Evolutionary conservation across 2,888 invertebrate species (phyloP).

Genomic region (Patella pellucida): DNA sequence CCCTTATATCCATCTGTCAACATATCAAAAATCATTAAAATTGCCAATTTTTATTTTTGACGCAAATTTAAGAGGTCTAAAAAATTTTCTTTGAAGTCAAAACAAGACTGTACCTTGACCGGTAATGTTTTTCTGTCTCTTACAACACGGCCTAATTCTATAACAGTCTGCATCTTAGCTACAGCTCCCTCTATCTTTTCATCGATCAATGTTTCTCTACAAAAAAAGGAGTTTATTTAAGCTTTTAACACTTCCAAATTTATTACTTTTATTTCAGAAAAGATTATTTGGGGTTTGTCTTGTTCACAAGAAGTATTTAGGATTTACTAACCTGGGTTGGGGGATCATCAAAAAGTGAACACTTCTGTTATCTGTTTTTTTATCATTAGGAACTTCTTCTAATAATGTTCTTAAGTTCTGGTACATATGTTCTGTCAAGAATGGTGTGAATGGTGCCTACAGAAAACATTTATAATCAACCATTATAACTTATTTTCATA

Average conservation of each 20-base stretch:
- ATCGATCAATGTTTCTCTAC: conserved; percentile 79
- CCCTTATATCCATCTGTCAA: too few species aligned
- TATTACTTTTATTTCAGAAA: neutral
- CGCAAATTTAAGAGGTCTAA: too few species aligned
- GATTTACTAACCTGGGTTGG: conserved; percentile 72
- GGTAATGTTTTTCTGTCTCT: conserved; percentile 94
- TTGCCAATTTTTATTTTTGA: too few species aligned
- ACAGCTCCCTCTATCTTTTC: conserved; percentile 90
- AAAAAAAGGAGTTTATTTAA: neutral
- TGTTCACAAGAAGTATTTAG: too few species aligned
- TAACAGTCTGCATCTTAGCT: conserved; percentile 91
- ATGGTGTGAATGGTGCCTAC: conserved; percentile 94
- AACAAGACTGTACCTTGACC: conserved; percentile 77
- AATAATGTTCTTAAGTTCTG: conserved; percentile 82
- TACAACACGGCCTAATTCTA: conserved; percentile 92
- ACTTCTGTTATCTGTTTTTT: conserved; percentile 74
- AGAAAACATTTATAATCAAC: conserved; percentile 7
- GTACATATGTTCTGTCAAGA: conserved; percentile 94
- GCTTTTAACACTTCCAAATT: too few species aligned
- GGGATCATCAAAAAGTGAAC: conserved; percentile 95
- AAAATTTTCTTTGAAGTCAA: too few species aligned
- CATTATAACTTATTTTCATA: too few species aligned
- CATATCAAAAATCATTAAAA: too few species aligned
- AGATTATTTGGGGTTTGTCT: too few species aligned
- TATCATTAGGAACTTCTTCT: conserved; percentile 52